Conservation (phyloP, 2,888 invertebrate genomes). For the Cheilosia variabilis region DNA sequence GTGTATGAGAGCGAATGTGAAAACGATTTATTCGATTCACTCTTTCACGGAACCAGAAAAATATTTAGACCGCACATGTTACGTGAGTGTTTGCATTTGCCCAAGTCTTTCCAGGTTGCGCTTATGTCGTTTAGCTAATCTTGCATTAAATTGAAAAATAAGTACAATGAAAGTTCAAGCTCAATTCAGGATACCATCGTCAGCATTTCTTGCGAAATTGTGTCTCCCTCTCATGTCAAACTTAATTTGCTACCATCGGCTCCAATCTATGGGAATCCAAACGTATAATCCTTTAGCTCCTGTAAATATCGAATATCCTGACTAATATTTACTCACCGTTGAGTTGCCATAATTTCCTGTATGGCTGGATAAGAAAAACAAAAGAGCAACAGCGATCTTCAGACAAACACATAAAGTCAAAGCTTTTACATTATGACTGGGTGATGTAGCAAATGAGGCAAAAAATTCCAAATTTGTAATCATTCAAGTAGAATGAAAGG, state of each 20-base stretch:
- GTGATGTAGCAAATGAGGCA: conserved; percentile 66
- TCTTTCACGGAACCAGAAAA: too few species aligned
- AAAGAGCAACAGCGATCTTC: conserved; percentile 20
- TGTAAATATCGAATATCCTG: conserved; percentile 45
- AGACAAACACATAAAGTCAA: conserved; percentile 8
- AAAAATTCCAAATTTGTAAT: conserved; percentile 63
- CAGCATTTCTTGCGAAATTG: conserved; percentile 2
- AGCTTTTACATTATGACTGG: conserved; percentile 1
- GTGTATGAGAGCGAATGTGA: too few species aligned
- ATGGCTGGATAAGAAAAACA: background rate
- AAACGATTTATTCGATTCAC: too few species aligned
- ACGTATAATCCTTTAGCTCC: conserved; percentile 47
- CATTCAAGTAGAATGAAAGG: conserved; percentile 55
- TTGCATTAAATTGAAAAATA: background rate
- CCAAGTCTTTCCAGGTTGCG: too few species aligned
- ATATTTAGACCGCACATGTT: too few species aligned
- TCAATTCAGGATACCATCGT: background rate
- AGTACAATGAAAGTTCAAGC: conserved; percentile 8
- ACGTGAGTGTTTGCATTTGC: too few species aligned
- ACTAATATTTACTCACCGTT: conserved; percentile 42
- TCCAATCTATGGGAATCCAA: too few species aligned
- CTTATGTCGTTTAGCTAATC: background rate
- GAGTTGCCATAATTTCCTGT: background rate
- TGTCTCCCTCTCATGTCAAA: background rate
- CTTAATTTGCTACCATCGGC: conserved; percentile 14